Evolutionary conservation across 2,888 invertebrate genomes (phyloP), one percentile per base, ranked within the genome.

Genomic region (Rhabditoides inermis): DNA sequence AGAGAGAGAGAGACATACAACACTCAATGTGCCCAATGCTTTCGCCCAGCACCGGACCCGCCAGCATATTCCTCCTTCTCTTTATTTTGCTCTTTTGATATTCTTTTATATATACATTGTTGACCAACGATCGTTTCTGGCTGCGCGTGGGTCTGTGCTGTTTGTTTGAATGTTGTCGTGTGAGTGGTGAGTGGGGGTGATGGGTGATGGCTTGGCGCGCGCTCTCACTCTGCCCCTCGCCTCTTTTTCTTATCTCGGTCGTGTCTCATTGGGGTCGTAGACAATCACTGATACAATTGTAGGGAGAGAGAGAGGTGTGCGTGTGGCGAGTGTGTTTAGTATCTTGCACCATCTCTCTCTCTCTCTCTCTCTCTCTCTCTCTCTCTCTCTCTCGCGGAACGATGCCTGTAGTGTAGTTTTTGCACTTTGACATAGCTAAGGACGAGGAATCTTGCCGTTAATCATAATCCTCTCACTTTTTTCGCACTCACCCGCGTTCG

Each of bases 1-100:
- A 36, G 39, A 55, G 37, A 30, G 22, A 18, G 49, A 45, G 32
- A 42, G 44, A 40, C 27, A 32, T 32, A 37, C 39, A 53, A 44
- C 37, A 28, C 30, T 41, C 45, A 37, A 39, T 41, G 27, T 15
- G 15, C 7, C n/a, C n/a, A n/a, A n/a, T n/a, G n/a, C n/a, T n/a
- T n/a, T n/a, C n/a, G n/a, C n/a, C n/a, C n/a, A n/a, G n/a, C n/a
- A n/a, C n/a, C n/a, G n/a, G n/a, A n/a, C n/a, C n/a, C n/a, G n/a
- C n/a, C n/a, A n/a, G n/a, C n/a, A n/a, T n/a, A n/a, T n/a, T n/a
- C 20, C 36, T 4, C 20, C 20, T 5, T 37, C 22, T n/a, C 39
- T 39, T 20, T 23, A 4, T 23, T 39, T 23, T 39, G 22, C 22
- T 39, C 39, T 39, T 39, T 15, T 20, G n/a, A 37, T 15, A 10